A percentile compares a stretch with the other conserved stretches of the same genome.
Conservation (phyloP, 2,888 invertebrate genomes). For the Cecidostiba fungosa region DNA sequence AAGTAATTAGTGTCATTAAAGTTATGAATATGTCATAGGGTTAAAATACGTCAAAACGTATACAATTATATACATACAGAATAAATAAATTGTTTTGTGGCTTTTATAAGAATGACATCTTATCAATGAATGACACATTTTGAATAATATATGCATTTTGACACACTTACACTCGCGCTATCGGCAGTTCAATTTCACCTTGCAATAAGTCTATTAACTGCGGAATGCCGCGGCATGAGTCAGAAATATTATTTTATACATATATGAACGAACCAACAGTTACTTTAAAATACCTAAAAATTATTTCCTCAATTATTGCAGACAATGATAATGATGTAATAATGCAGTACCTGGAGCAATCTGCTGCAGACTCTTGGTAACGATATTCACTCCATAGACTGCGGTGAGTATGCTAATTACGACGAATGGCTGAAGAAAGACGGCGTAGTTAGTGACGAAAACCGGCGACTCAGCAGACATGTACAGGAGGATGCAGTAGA, state of each 20-base stretch:
- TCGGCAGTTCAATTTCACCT: background rate
- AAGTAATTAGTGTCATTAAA: too few relatives aligned
- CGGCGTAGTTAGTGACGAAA: slow-evolving; percentile 70
- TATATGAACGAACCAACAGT: too few relatives aligned
- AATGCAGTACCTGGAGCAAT: slow-evolving; percentile 74
- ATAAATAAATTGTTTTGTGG: too few relatives aligned
- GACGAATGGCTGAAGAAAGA: slow-evolving; percentile 85
- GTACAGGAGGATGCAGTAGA: slow-evolving; percentile 72
- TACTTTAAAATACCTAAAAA: too few relatives aligned
- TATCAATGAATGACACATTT: too few relatives aligned
- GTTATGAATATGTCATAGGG: too few relatives aligned
- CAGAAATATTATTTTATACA: too few relatives aligned
- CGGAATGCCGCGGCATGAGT: background rate
- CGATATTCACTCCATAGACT: slow-evolving; percentile 87
- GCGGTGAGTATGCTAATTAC: slow-evolving; percentile 85
- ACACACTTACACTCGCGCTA: background rate
- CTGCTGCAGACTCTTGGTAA: slow-evolving; percentile 82
- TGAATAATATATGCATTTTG: background rate
- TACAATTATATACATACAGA: too few relatives aligned
- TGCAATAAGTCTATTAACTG: background rate
- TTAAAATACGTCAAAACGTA: too few relatives aligned
- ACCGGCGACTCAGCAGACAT: slow-evolving; percentile 73
- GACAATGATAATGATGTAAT: too few relatives aligned
- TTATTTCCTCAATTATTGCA: too few relatives aligned
- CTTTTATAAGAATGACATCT: too few relatives aligned